Conservation (phyloP, 1,140 invertebrate species). For the Euura lappo region DNA sequence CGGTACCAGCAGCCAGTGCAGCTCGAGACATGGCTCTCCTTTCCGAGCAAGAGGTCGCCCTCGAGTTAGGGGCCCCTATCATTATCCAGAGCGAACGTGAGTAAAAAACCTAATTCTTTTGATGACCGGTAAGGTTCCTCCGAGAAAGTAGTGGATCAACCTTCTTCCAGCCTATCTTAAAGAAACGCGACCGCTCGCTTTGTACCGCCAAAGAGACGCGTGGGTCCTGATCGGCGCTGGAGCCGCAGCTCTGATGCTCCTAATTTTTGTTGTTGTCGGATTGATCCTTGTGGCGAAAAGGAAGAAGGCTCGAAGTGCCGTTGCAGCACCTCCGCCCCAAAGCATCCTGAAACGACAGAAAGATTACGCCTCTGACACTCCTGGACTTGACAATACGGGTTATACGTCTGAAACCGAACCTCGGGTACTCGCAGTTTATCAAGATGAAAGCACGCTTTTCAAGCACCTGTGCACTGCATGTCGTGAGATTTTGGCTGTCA, state of each 20-base stretch:
- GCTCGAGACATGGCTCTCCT: slow-evolving; percentile 80
- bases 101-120: slow-evolving; percentile 32
- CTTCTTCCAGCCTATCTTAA: slow-evolving; percentile 71
- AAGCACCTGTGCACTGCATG: background rate
- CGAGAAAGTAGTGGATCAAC: background rate
- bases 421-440: slow-evolving; percentile 32
- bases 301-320: slow-evolving; percentile 56
- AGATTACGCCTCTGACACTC: slow-evolving; percentile 36
- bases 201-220: slow-evolving; percentile 66
- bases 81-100: slow-evolving; percentile 85
- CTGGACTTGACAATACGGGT: slow-evolving; percentile 46
- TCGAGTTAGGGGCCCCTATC: slow-evolving; percentile 76
- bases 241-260: slow-evolving; percentile 65
- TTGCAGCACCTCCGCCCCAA: slow-evolving; percentile 39
- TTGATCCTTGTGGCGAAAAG: slow-evolving; percentile 68
- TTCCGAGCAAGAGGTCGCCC: slow-evolving; percentile 73
- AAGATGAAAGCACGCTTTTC: background rate
- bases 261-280: slow-evolving; percentile 68
- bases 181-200: slow-evolving; percentile 68
- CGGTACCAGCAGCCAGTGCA: slow-evolving; percentile 77
- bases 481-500: background rate
- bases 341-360: slow-evolving; percentile 49
- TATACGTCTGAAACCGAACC: slow-evolving; percentile 53
- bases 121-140: background rate
- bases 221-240: slow-evolving; percentile 69